Evolutionary conservation across 1,140 invertebrate genomes (phyloP), one percentile per base, ranked within the genome.

Genomic region (Macrocentrus cingulum): DNA sequence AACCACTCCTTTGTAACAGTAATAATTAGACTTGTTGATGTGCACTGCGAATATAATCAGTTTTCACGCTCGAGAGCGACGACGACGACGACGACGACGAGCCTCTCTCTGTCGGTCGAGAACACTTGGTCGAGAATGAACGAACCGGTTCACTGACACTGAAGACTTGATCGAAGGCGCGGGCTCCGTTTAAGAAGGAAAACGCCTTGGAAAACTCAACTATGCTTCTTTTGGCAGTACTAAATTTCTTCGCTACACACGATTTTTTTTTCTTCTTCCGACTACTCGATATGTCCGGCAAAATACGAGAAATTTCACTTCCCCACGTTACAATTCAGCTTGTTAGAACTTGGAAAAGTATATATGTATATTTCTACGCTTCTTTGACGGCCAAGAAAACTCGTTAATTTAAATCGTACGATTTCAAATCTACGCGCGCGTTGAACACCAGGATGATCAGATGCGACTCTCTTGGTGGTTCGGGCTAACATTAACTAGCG

Each of bases 401-500:
- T n/a, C n/a, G n/a, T n/a, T n/a, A n/a, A n/a, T n/a, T n/a, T n/a
- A n/a, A n/a, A 39, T 39, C 36, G 7, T 3, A n/a, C 36, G 4
- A 39, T 39, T 39, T 51, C 15, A 51, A 58, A 37, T 44, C 37
- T 36, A 23, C 32, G 32, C 37, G 42, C 41, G 53, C 15, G 16
- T 54, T 34, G 37, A 51, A 45, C 9, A 18, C 20, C 19, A 29
- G 29, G 44, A 46, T 54, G 37, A 57, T 65, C 66, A 72, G 73
- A 74, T 72, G 70, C 72, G 70, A 70, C 69, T 76, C 73, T 71
- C 69, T 71, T 71, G 69, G 66, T 72, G 69, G 75, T 72, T 76
- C 70, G 63, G 63, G 70, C 72, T 71, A 74, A 73, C 73, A 74
- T 79, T 76, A 77, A 77, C 75, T 76, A 76, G 70, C 72, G 67